Percentiles rank a stretch among this genome's conserved stretches.
These are phyloP conservation scores for Stenopsyche tienmushanensis DNA, from an alignment of 1,140 invertebrate species.

Conservation along the genomic window DNA sequence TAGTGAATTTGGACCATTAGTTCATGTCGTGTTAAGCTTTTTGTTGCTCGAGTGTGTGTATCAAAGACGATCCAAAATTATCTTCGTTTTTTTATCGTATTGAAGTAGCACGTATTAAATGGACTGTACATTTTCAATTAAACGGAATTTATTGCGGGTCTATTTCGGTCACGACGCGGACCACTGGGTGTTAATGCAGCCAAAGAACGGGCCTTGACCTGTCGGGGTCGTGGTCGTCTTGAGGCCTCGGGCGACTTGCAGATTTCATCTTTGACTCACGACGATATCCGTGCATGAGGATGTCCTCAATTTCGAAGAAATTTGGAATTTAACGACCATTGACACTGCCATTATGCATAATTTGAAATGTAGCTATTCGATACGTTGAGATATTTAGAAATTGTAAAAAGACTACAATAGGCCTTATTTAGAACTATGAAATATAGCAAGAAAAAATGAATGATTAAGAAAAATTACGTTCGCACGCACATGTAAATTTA, in stretches of 20 bases:
- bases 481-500: too few relatives aligned
- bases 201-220: slow-evolving; percentile 30
- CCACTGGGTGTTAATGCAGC: not conserved
- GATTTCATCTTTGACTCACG: not conserved
- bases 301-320: too few relatives aligned
- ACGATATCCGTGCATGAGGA: too few relatives aligned
- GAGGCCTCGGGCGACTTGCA: not conserved
- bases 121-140: slow-evolving; percentile 10
- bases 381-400: too few relatives aligned
- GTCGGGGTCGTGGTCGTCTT: slow-evolving; percentile 22
- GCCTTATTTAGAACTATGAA: too few relatives aligned
- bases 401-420: too few relatives aligned
- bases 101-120: not conserved
- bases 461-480: too few relatives aligned
- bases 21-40: not conserved
- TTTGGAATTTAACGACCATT: too few relatives aligned
- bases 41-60: too few relatives aligned
- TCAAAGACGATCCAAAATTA: slow-evolving; percentile 2
- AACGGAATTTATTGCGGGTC: not conserved
- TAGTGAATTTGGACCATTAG: not conserved
- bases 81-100: not conserved
- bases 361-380: too few relatives aligned
- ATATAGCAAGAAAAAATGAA: too few relatives aligned
- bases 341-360: too few relatives aligned
- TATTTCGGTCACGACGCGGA: slow-evolving; percentile 7